Evolutionary conservation across 2,888 invertebrate genomes (phyloP), one percentile per base, ranked within the genome.

Genomic region (Lydus trimaculatus): DNA sequence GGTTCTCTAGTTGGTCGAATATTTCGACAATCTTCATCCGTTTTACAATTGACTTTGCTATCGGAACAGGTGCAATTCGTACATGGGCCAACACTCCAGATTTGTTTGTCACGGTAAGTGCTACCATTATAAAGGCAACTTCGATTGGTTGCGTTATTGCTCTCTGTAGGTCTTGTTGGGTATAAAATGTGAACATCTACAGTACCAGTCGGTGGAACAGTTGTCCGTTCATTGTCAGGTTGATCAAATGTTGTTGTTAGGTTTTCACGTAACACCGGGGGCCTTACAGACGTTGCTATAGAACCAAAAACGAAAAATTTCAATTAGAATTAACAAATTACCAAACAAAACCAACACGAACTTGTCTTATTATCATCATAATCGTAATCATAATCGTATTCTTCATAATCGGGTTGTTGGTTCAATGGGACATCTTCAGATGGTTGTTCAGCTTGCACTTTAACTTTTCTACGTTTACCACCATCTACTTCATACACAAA

Each of bases 1-100:
- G 76, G 75, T 65, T 76, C 74, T 69, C 73, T 73, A 9, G 78
- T 78, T 2, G 80, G 75, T 65, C 77, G 71, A 15, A 77, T 52
- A 7, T 79, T 70, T 81, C 80, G 67, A 80, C 92, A 92, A 75
- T 87, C 88, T 2, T 81, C 82, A 67, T 84, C 82, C 7, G 84
- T 83, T 67, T 76, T 84, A 78, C 91, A 91, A 61, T 87, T 85
- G 58, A 92, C 88, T 56, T 88, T 86, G 0, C 93, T 92, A 25
- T 86, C 84, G 62, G 85, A 85, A 81, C 96, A 96, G 58, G 88
- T 87, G 80, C 96, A 96, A 28, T 89, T 86, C 0, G 92, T 92
- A 79, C 94, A 93, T 74, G 89, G 88, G 80, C 91, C 91, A 74
- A 91, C 90, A 65, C 84, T 86, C 89, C 92, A 92, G 63, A 87